Conservation (phyloP, 2,888 invertebrate species). For the Poecilus cupreus region DNA sequence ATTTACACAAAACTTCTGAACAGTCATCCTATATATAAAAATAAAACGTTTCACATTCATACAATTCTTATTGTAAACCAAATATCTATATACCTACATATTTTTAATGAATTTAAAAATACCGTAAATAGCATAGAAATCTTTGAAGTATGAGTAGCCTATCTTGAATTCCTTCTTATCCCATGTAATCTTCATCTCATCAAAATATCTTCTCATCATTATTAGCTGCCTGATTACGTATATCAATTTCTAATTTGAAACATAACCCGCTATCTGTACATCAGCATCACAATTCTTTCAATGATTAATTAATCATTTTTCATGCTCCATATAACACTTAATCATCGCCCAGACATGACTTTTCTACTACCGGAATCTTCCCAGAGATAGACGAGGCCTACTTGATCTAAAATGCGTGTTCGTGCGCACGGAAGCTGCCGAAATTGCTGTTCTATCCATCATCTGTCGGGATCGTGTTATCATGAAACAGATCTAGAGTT, state of each 20-base stretch:
- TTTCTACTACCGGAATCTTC: conserved; percentile 1
- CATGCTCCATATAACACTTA: conserved; percentile 33
- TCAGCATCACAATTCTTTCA: neutral
- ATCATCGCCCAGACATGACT: conserved; percentile 2
- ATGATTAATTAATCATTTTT: conserved; percentile 23
- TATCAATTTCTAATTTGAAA: neutral
- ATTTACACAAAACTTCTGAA: too few relatives aligned
- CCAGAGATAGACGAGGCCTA: neutral
- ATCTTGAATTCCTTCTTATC: too few relatives aligned
- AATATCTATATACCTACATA: too few relatives aligned
- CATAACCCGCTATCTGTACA: neutral
- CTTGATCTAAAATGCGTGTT: neutral
- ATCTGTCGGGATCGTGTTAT: neutral
- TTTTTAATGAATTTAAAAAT: too few relatives aligned
- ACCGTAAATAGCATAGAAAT: too few relatives aligned
- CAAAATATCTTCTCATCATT: neutral
- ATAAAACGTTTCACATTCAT: too few relatives aligned
- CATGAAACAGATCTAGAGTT: conserved; percentile 12
- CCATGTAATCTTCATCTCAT: neutral
- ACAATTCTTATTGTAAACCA: too few relatives aligned
- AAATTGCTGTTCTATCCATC: conserved; percentile 5
- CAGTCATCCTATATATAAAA: too few relatives aligned
- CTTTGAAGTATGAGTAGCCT: too few relatives aligned
- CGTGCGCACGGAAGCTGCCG: conserved; percentile 15
- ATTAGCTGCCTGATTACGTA: neutral